These are phyloP conservation scores for Nansenia antarctica DNA, from an alignment of 2,113 vertebrate genomes.

Conservation along the genomic window DNA sequence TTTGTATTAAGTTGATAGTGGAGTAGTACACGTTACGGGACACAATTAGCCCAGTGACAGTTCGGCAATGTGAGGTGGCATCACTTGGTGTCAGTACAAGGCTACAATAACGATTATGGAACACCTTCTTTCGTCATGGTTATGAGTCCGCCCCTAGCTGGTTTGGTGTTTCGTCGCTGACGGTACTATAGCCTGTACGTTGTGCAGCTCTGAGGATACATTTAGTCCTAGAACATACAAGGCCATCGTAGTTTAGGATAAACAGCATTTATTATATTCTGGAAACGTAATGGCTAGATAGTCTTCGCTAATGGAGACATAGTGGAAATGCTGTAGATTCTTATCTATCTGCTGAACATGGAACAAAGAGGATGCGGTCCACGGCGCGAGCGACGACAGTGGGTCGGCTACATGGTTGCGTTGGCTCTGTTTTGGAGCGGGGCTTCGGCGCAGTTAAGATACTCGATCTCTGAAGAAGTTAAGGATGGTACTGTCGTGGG, in stretches of 20 bases:
- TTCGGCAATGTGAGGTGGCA: neutral
- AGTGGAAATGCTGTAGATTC: neutral
- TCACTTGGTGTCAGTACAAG: slow-evolving; percentile 5
- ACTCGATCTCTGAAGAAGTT: slow-evolving; percentile 53
- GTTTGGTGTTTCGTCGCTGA: no score
- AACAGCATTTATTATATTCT: no score
- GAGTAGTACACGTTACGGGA: no score
- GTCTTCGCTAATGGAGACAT: no score
- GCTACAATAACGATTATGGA: slow-evolving; percentile 17
- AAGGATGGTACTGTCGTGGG: slow-evolving; percentile 47
- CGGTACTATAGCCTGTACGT: no score
- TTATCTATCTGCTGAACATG: slow-evolving; percentile 26
- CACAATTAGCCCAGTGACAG: no score
- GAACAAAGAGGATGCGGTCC: slow-evolving; percentile 28
- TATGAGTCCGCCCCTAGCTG: no score
- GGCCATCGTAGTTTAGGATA: no score
- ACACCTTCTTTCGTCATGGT: neutral
- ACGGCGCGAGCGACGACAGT: neutral
- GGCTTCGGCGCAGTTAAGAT: slow-evolving; percentile 45
- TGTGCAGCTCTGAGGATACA: no score
- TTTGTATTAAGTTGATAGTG: no score
- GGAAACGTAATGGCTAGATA: no score
- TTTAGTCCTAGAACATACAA: no score
- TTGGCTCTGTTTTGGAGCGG: slow-evolving; percentile 20
- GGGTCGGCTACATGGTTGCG: slow-evolving; percentile 1